phyloP scores from a whole-genome alignment of 2,888 invertebrate species.

The Eumacrocentrus americanus region DNA sequence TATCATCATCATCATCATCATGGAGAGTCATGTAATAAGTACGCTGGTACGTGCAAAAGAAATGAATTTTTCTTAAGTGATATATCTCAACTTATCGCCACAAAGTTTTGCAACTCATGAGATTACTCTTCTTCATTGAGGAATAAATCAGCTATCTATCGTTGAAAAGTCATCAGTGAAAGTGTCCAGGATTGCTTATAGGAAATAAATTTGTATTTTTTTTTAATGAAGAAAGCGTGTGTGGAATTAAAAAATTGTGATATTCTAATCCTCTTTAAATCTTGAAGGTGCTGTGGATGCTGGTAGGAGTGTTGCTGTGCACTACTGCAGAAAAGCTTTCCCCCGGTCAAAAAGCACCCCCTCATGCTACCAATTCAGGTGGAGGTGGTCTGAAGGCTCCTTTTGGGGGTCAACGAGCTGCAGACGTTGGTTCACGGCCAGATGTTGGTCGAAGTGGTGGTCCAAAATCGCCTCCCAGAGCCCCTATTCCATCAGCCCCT shows the following conservation, averaged over 20 bases:
- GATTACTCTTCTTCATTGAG: background rate
- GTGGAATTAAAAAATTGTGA: background rate
- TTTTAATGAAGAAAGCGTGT: background rate
- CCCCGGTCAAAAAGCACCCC: slow-evolving; percentile 51
- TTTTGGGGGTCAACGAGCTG: slow-evolving; percentile 30
- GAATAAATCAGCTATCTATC: slow-evolving; percentile 35
- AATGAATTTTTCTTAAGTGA: background rate
- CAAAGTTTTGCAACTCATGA: background rate
- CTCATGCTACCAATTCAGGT: slow-evolving; percentile 52
- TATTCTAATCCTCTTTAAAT: background rate
- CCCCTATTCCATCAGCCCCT: slow-evolving; percentile 11
- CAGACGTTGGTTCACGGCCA: slow-evolving; percentile 35
- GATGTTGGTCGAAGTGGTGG: slow-evolving; percentile 29
- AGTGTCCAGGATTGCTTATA: slow-evolving; percentile 32
- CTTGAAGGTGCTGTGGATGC: slow-evolving; percentile 23
- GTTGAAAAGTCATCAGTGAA: slow-evolving; percentile 37
- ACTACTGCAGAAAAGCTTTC: slow-evolving; percentile 47
- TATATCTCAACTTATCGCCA: background rate
- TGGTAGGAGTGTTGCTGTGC: slow-evolving; percentile 29
- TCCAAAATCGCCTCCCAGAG: slow-evolving; percentile 18
- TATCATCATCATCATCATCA: slow-evolving; percentile 27
- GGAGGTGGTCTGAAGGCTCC: slow-evolving; percentile 51
- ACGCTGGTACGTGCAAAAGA: slow-evolving; percentile 34
- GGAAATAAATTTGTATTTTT: background rate
- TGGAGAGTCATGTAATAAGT: slow-evolving; percentile 34